Percentiles rank a stretch among this genome's conserved stretches.
Evolutionary conservation across 1,140 invertebrate species (phyloP).

Genomic region (Ectropis grisescens): DNA sequence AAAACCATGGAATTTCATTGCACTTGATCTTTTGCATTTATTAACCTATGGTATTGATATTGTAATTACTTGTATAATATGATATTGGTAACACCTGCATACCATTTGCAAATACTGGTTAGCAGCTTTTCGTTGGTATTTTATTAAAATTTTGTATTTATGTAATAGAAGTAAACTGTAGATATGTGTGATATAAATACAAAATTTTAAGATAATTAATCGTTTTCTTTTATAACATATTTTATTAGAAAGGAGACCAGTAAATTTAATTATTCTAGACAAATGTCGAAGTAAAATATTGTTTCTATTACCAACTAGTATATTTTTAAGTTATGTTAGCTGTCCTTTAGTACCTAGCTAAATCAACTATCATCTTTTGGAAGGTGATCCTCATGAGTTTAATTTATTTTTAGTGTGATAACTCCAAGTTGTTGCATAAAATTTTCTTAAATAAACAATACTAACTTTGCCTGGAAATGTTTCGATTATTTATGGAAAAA

Average conservation of each 20-base stretch:
- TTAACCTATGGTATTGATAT: constrained; percentile 71
- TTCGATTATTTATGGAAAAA: constrained; percentile 30
- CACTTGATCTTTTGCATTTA: constrained; percentile 72
- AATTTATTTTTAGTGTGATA: constrained; percentile 63
- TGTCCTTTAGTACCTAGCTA: constrained; percentile 46
- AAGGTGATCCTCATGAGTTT: constrained; percentile 54
- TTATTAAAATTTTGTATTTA: constrained; percentile 72
- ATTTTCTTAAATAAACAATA: constrained; percentile 64
- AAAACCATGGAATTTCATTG: constrained; percentile 62
- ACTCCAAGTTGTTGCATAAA: constrained; percentile 63
- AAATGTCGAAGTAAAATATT: constrained; percentile 53
- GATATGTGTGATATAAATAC: constrained; percentile 71
- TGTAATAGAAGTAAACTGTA: constrained; percentile 69
- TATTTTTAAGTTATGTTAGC: constrained; percentile 64
- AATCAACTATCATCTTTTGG: constrained; percentile 39
- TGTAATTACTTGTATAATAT: constrained; percentile 72
- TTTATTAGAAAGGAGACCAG: constrained; percentile 52
- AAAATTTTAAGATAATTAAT: constrained; percentile 68
- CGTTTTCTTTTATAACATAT: constrained; percentile 60
- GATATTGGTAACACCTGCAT: constrained; percentile 61
- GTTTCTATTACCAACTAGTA: constrained; percentile 50
- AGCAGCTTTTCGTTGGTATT: constrained; percentile 65
- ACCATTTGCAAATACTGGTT: constrained; percentile 65
- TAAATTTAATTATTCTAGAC: constrained; percentile 42
- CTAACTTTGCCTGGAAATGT: constrained; percentile 59